A percentile compares a stretch with the other conserved stretches of the same genome.
Conservation (phyloP, 2,113 vertebrate species). For the Cygnus buccinator region DNA sequence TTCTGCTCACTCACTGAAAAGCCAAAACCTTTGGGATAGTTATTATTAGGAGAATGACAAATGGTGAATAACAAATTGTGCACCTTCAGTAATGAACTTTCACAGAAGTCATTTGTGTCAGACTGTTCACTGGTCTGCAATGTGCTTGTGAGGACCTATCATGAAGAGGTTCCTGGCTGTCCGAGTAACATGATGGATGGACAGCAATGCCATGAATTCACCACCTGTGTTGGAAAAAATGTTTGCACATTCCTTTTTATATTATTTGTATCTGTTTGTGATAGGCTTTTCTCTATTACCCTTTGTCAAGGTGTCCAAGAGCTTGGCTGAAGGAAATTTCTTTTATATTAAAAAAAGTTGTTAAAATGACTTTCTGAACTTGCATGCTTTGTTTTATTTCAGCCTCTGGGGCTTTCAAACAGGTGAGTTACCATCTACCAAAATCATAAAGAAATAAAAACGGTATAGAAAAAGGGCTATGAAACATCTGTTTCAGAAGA, state of each 20-base stretch:
- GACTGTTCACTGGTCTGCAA: not conserved
- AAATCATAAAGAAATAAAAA: conserved; percentile 62
- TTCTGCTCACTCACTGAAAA: not conserved
- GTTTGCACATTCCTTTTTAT: not conserved
- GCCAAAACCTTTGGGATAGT: not conserved
- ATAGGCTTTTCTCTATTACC: conserved; percentile 6
- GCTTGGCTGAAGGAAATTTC: conserved; percentile 49
- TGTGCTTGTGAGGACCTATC: not conserved
- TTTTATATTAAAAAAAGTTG: conserved; percentile 59
- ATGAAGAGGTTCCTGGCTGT: not conserved
- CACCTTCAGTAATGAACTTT: not conserved
- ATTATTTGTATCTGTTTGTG: conserved; percentile 35
- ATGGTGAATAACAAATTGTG: not conserved
- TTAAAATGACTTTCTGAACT: conserved; percentile 52
- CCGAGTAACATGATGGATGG: not conserved
- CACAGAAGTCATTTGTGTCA: not conserved
- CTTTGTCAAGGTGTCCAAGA: conserved; percentile 15
- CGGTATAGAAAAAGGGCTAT: conserved; percentile 23
- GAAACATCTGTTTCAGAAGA: conserved; percentile 37
- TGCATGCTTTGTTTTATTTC: conserved; percentile 66
- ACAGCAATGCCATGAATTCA: not conserved
- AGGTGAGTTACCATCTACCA: conserved; percentile 51
- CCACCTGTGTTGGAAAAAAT: not conserved
- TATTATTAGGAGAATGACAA: not conserved
- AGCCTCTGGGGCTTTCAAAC: conserved; percentile 54